These are phyloP conservation scores for Episyrphus balteatus DNA, from an alignment of 1,140 invertebrate genomes.

Conservation along the genomic window DNA sequence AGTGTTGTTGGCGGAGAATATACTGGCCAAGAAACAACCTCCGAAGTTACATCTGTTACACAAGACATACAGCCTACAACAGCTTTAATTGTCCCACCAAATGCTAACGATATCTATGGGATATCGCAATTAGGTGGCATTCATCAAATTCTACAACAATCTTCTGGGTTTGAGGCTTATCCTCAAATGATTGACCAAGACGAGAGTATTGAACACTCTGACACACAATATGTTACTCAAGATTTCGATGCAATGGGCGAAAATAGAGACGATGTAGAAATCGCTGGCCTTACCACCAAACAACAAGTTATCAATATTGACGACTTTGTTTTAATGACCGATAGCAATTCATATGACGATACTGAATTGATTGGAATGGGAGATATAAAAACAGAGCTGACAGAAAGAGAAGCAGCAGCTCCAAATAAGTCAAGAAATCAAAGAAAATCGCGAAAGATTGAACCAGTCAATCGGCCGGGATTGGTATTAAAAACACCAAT, in stretches of 20 bases:
- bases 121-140: constrained; percentile 30
- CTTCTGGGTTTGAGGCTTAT: too few species aligned
- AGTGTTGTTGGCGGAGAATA: constrained; percentile 36
- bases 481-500: constrained; percentile 67
- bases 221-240: too few species aligned
- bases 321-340: constrained; percentile 35
- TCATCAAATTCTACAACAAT: constrained; percentile 29
- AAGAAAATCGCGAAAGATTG: constrained; percentile 48
- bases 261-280: constrained; percentile 19
- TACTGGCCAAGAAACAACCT: constrained; percentile 28
- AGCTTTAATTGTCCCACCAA: constrained; percentile 24
- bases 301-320: constrained; percentile 35
- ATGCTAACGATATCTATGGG: constrained; percentile 29
- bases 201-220: too few species aligned
- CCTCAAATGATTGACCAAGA: constrained; percentile 4
- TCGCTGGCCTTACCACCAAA: constrained; percentile 30
- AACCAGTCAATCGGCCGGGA: constrained; percentile 64
- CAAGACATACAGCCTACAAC: constrained; percentile 24
- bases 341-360: constrained; percentile 35
- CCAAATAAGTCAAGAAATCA: too few species aligned
- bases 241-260: constrained; percentile 26
- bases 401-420: too few species aligned
- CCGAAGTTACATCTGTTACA: constrained; percentile 24
- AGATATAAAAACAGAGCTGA: too few species aligned
- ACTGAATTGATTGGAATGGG: constrained; percentile 40